phyloP scores from a whole-genome alignment of 1,140 invertebrate genomes.

The Mesaphorura yosii region DNA sequence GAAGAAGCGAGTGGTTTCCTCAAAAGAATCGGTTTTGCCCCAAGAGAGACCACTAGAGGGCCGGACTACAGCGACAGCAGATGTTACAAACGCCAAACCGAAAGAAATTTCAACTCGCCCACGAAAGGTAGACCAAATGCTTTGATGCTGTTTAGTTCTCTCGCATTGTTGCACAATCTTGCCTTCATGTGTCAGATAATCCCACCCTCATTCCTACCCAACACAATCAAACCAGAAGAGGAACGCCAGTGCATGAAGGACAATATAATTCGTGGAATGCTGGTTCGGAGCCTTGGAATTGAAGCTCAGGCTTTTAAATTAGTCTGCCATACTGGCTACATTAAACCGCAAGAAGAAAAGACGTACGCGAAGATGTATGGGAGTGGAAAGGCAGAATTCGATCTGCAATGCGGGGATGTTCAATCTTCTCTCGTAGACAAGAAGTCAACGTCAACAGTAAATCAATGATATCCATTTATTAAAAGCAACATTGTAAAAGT shows the following conservation, averaged over 20 bases:
- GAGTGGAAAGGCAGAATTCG: too few species aligned
- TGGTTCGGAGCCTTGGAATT: constrained; percentile 26
- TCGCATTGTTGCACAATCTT: too few species aligned
- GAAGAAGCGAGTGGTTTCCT: constrained; percentile 13
- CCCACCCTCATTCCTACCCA: constrained; percentile 14
- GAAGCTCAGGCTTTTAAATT: constrained; percentile 24
- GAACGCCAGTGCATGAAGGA: constrained; percentile 23
- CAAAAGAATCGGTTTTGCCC: neutral
- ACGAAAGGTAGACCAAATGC: neutral
- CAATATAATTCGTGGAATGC: constrained; percentile 26
- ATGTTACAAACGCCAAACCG: neutral
- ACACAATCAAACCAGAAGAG: constrained; percentile 21
- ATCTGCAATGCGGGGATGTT: too few species aligned
- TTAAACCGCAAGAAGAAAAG: constrained; percentile 27
- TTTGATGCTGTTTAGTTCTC: too few species aligned
- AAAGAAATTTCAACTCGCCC: neutral
- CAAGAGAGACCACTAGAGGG: constrained; percentile 14
- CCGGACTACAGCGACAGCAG: constrained; percentile 2
- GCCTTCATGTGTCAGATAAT: too few species aligned
- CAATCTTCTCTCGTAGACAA: too few species aligned
- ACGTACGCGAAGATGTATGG: constrained; percentile 24
- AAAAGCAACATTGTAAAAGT: too few species aligned
- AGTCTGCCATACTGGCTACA: constrained; percentile 19
- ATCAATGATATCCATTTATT: too few species aligned
- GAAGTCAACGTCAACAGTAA: too few species aligned